Base-by-base conservation (phyloP, 2,797 vertebrate species). In the Pseudopleuronectes americanus region DNA sequence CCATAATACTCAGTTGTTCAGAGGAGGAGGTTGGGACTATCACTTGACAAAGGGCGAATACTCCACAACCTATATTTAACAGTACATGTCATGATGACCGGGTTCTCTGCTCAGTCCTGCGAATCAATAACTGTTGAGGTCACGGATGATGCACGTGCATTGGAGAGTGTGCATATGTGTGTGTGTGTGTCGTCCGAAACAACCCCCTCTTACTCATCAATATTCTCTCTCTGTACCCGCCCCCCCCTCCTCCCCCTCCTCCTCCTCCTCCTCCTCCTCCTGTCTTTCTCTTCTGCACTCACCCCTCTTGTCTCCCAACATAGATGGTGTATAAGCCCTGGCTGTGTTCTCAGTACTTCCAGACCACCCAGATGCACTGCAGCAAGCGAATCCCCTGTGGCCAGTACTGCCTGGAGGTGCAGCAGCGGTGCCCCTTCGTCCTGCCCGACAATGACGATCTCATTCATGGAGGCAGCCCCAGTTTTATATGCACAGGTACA, bases 261-360 rank as follows among this genome's bases (percentile, higher is more conserved):
- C 9, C 13, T 31, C 6, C 5, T 6, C 12, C 26, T 28, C 17
- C 7, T 31, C 23, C 6, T 48, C 56, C 26, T 17, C 23, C 41
- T 59, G 14, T 68, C 56, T 84, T 56, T 71, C 57, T 76, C 59
- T 68, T 49, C 23, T 14, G 45, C 21, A 23, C 38, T 60, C 22
- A 16, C 2, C 13, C 56, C 19, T 64, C 28, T 55, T 23, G 41
- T 58, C 63, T 33, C 51, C 79, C 86, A 71, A 81, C 79, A 51
- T 89, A 99, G 98, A 95, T 94, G 93, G 98, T 97, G 95, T 99
- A 99, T 95, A 99, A 99, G 95, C 97, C 97, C 92, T 99, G 98
- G 97, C 96, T 99, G 90, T 99, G 98, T 95, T 98, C 96, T 95
- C 97, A 99, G 95, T 97, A 97, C 93, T 99, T 99, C 96, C 96